Evolutionary conservation across 2,888 invertebrate genomes (phyloP).

Genomic region (Lochmaea capreae): DNA sequence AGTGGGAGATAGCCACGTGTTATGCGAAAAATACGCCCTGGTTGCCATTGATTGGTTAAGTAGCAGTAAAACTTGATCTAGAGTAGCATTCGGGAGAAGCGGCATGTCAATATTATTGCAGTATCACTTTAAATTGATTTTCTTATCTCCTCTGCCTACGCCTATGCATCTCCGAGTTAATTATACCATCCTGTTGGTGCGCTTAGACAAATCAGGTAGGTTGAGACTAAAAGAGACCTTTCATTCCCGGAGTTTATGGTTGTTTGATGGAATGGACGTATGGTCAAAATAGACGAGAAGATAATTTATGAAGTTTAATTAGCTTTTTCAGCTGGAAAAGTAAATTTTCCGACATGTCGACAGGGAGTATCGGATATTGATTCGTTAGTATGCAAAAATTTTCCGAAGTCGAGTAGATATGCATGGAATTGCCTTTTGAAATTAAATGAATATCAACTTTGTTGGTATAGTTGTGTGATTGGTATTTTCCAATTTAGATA

Average conservation of each 20-base stretch:
- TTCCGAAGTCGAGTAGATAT: background rate
- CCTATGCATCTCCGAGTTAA: conserved; percentile 2
- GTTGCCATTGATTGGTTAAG: too few relatives aligned
- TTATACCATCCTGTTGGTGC: conserved; percentile 7
- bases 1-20: too few relatives aligned
- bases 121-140: too few relatives aligned
- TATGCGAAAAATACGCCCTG: too few relatives aligned
- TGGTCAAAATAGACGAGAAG: conserved; percentile 10
- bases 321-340: conserved; percentile 18
- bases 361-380: conserved; percentile 19
- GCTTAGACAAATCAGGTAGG: conserved; percentile 27
- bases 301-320: conserved; percentile 16
- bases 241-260: conserved; percentile 20
- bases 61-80: too few relatives aligned
- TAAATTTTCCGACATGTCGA: conserved; percentile 7
- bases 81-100: too few relatives aligned
- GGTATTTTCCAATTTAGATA: conserved; percentile 2
- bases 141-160: background rate
- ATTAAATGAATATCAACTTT: background rate
- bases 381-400: conserved; percentile 15
- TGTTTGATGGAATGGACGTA: conserved; percentile 25
- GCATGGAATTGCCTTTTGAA: background rate
- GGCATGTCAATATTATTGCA: too few relatives aligned
- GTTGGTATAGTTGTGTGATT: conserved; percentile 2
- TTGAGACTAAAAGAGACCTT: conserved; percentile 23